These are phyloP conservation scores for Macheiramphus alcinus DNA, from an alignment of 2,113 vertebrate genomes.

Conservation along the genomic window DNA sequence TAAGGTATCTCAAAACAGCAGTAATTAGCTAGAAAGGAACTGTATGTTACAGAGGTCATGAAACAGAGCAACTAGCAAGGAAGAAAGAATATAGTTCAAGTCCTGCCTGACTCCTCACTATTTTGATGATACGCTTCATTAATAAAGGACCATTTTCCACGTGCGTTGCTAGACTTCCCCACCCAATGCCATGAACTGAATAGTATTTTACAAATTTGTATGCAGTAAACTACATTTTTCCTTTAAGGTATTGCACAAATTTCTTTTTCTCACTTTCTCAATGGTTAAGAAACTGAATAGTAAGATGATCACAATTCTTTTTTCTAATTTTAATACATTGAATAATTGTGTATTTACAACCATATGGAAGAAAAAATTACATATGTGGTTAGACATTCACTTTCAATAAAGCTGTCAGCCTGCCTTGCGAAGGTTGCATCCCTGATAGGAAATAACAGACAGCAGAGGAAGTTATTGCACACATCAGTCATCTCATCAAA, in stretches of 20 bases:
- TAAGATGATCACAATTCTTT: background rate
- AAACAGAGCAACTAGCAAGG: background rate
- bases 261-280: background rate
- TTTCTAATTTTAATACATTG: background rate
- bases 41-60: background rate
- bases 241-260: background rate
- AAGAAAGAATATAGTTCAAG: background rate
- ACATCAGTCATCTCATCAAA: constrained; percentile 23
- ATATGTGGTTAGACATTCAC: background rate
- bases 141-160: background rate
- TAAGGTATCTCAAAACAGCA: background rate
- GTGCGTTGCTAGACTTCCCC: background rate
- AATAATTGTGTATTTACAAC: constrained; percentile 16
- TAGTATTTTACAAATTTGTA: background rate
- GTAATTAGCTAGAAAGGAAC: background rate
- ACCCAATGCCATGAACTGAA: accelerated
- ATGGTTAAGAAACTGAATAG: background rate
- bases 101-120: background rate
- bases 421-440: constrained; percentile 31
- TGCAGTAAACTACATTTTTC: background rate
- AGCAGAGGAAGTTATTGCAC: constrained; percentile 1
- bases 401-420: constrained; percentile 33
- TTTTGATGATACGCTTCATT: background rate
- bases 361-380: constrained; percentile 40
- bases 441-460: background rate